Percentiles rank a stretch among this genome's conserved stretches.
phyloP scores from a whole-genome alignment of 2,113 vertebrate species.

The Thamnophis sirtalis region DNA sequence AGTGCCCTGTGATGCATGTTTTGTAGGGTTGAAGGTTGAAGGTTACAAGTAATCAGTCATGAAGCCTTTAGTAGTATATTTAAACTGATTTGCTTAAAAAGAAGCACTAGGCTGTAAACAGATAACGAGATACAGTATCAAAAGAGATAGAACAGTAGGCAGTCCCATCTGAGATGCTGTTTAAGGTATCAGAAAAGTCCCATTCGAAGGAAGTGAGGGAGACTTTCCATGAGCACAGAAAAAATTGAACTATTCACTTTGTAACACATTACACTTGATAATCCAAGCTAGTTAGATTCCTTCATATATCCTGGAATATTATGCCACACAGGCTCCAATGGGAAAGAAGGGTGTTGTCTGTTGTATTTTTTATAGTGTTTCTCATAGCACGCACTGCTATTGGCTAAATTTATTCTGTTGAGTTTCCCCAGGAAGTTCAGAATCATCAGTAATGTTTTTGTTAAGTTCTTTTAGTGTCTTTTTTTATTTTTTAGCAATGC shows the following conservation, averaged over 20 bases:
- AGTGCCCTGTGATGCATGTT: neutral
- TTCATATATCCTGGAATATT: neutral
- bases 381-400: neutral
- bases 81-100: neutral
- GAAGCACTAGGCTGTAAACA: neutral
- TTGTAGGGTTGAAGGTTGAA: neutral
- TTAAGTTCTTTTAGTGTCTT: neutral
- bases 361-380: neutral
- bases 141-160: neutral
- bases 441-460: neutral
- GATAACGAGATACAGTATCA: neutral
- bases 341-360: neutral
- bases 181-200: neutral
- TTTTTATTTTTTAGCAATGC: conserved; percentile 68
- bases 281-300: neutral
- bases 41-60: neutral
- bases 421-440: neutral
- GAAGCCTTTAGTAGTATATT: neutral
- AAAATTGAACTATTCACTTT: neutral
- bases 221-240: neutral
- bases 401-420: neutral
- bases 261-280: neutral
- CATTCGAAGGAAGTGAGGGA: neutral
- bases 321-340: neutral
- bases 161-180: neutral